Conservation (phyloP, 2,113 vertebrate genomes). For the Mellivora capensis region DNA sequence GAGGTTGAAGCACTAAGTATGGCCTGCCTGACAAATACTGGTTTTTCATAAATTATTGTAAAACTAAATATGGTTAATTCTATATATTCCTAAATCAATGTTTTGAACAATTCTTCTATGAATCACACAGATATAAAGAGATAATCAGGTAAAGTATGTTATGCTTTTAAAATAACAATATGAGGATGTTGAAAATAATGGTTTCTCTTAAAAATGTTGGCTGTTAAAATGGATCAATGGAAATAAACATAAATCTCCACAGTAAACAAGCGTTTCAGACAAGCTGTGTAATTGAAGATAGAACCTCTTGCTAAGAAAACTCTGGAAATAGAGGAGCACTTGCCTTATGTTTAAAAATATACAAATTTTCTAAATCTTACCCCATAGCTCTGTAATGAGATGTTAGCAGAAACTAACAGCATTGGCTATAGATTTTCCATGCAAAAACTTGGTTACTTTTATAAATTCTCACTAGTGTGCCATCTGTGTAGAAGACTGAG, state of each 20-base stretch:
- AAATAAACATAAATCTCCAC: not conserved
- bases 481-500: not conserved
- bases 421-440: not conserved
- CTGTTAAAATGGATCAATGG: not conserved
- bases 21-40: not conserved
- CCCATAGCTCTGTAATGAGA: not conserved
- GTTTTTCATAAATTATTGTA: not conserved
- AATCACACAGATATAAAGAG: not conserved
- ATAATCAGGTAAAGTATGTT: not conserved
- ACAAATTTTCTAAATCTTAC: slow-evolving; percentile 19
- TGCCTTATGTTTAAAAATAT: slow-evolving; percentile 20
- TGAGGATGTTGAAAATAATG: not conserved
- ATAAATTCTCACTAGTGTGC: not conserved
- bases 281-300: not conserved
- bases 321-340: slow-evolving; percentile 4
- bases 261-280: not conserved
- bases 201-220: slow-evolving; percentile 17
- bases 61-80: not conserved
- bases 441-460: slow-evolving; percentile 36
- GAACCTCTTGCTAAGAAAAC: not conserved
- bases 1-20: not conserved
- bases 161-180: not conserved
- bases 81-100: not conserved
- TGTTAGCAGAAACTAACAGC: slow-evolving; percentile 28
- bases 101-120: slow-evolving; percentile 12